phyloP scores from a whole-genome alignment of 2,113 vertebrate genomes.

The Labeo rohita region DNA sequence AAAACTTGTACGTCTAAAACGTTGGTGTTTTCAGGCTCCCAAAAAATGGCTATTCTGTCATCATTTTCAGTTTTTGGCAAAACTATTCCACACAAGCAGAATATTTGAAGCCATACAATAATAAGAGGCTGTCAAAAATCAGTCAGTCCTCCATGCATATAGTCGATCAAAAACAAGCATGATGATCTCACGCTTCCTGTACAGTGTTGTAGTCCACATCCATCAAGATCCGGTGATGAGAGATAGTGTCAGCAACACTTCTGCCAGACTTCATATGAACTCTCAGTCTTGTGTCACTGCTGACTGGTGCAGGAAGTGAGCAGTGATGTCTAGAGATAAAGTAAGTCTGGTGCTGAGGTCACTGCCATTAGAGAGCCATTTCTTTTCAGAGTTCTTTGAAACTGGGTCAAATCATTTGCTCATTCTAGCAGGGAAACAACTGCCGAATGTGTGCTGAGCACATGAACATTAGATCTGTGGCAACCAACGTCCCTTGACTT shows the following conservation, averaged over 20 bases:
- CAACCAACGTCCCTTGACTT: conserved; percentile 32
- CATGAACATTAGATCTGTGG: conserved; percentile 28
- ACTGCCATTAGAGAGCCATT: conserved; percentile 61
- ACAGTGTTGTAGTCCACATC: background rate
- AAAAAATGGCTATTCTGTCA: no score
- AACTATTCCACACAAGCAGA: background rate
- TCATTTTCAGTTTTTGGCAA: background rate
- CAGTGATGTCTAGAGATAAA: conserved; percentile 51
- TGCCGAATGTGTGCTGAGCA: conserved; percentile 7
- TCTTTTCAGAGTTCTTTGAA: conserved; percentile 44
- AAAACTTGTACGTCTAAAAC: no score
- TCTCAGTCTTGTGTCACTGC: conserved; percentile 11
- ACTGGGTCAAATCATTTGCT: conserved; percentile 18
- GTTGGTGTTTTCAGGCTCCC: no score
- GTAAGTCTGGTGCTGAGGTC: conserved; percentile 35
- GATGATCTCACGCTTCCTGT: background rate
- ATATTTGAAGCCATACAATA: background rate
- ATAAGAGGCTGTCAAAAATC: background rate
- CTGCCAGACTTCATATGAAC: background rate
- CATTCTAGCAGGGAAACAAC: conserved; percentile 19
- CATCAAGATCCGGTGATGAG: background rate
- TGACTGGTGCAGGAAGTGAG: conserved; percentile 20
- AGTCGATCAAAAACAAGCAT: background rate
- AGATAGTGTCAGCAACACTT: conserved; percentile 14
- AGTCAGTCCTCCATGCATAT: no score